Evolutionary conservation across 1,140 invertebrate genomes (phyloP), one percentile per base, ranked within the genome.

Genomic region (Trachymyrmex cornetzi): DNA sequence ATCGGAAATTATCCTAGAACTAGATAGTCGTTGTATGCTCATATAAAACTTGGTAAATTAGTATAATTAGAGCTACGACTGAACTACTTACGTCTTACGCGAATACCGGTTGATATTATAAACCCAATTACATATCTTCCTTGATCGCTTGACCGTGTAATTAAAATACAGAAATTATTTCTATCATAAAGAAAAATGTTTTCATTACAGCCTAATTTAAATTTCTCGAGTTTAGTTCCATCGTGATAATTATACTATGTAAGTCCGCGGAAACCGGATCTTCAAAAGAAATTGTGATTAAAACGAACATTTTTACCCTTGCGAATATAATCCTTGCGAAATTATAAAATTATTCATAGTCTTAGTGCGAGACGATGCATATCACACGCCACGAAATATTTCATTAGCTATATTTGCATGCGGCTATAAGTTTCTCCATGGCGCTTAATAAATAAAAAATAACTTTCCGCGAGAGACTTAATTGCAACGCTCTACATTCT

Each of bases 191-290:
- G 57, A 69, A 81, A 81, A 84, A 75, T 84, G 38, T 30, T 84
- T 84, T 84, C 57, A 84, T 84, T 75, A 84, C 24, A 6, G 34
- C 30, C 55, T 84, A 61, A 84, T 84, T 84, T 74, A 84, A 48
- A 34, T 61, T 61, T 84, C 69, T 22, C 24, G 38, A 75, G 38
- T 57, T 50, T 14, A 84, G 38, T 61, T 50, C 22, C 24, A 50
- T 48, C 55, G 55, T 38, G 55, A 75, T 75, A 75, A 84, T 84
- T 84, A 63, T 44, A 63, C 27, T n/a, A 22, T 44, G 50, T 24
- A 57, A 59, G 69, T 74, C 22, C 19, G 69, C 55, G 55, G 27
- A 30, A 84, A 84, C 80, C 80, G 69, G 80, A 84, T 84, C 55
- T 34, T 55, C 27, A 57, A 84, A 50, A 48, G 24, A 27, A 75